Conservation (phyloP, 2,113 vertebrate species). For the Synodontis membranacea region DNA sequence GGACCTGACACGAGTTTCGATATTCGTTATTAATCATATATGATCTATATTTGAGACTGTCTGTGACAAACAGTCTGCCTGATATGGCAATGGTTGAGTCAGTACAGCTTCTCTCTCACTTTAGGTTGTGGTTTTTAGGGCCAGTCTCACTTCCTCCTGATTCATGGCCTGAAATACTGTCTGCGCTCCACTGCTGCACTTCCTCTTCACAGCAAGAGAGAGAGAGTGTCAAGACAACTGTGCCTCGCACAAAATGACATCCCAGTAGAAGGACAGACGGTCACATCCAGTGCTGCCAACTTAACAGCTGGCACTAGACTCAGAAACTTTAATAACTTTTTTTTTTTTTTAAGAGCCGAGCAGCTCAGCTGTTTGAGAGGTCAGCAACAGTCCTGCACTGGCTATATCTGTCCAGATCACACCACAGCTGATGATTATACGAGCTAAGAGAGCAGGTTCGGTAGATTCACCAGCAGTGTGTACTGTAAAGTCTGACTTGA, state of each 20-base stretch:
- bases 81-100: constrained; percentile 25
- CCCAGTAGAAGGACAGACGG: not conserved
- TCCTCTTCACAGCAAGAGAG: constrained; percentile 42
- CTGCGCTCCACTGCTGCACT: constrained; percentile 25
- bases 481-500: not conserved
- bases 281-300: not conserved
- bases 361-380: not conserved
- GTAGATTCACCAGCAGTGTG: not conserved
- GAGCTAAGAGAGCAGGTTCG: not conserved
- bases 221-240: constrained; percentile 17
- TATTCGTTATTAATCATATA: not conserved
- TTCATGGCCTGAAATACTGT: constrained; percentile 62
- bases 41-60: not conserved
- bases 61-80: not conserved
- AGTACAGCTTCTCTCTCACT: not conserved
- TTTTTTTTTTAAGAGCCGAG: not conserved
- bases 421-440: not conserved
- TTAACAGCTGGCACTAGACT: not conserved
- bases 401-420: not conserved
- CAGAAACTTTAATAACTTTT: not conserved
- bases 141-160: constrained; percentile 79
- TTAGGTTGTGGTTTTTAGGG: constrained; percentile 69
- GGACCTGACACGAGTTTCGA: no score
- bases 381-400: not conserved
- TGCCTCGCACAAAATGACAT: no score